phyloP scores from a whole-genome alignment of 2,797 vertebrate species.

The Tarsius wallacei region DNA sequence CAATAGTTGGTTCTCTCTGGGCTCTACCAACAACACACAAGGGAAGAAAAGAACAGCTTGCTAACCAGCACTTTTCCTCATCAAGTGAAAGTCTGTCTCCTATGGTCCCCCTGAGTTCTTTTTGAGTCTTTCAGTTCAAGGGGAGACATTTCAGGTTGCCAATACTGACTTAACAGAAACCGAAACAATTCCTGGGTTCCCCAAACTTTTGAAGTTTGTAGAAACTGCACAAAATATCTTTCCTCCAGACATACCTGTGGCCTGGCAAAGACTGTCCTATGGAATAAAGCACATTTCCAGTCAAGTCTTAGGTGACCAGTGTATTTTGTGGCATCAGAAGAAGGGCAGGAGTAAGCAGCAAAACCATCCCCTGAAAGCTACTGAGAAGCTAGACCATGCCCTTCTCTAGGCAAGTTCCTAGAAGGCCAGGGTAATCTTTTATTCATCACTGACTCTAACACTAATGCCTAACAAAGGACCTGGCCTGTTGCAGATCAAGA shows the following conservation, averaged over 20 bases:
- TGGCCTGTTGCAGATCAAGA: not conserved
- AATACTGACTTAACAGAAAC: not conserved
- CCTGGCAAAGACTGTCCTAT: not conserved
- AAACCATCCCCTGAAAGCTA: not conserved
- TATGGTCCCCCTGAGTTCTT: not conserved
- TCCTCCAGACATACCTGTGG: not conserved
- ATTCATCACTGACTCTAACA: not conserved
- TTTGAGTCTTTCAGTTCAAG: not conserved
- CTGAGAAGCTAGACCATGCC: not conserved
- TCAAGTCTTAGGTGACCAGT: not conserved
- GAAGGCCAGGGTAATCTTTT: not conserved
- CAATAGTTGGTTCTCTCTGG: not conserved
- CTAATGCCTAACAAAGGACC: not conserved
- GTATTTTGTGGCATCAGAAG: not conserved
- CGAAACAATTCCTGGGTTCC: not conserved
- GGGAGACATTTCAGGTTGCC: not conserved
- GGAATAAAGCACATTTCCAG: not conserved
- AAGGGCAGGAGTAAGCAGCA: not conserved
- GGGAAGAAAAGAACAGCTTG: not conserved
- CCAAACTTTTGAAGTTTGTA: not conserved
- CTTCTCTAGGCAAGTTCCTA: not conserved
- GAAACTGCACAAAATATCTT: not conserved
- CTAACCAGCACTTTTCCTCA: not conserved
- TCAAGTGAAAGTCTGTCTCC: slow-evolving; percentile 49
- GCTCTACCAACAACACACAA: not conserved